These are phyloP conservation scores for Xiphorhynchus elegans DNA, from an alignment of 2,113 vertebrate species.

Conservation along the genomic window DNA sequence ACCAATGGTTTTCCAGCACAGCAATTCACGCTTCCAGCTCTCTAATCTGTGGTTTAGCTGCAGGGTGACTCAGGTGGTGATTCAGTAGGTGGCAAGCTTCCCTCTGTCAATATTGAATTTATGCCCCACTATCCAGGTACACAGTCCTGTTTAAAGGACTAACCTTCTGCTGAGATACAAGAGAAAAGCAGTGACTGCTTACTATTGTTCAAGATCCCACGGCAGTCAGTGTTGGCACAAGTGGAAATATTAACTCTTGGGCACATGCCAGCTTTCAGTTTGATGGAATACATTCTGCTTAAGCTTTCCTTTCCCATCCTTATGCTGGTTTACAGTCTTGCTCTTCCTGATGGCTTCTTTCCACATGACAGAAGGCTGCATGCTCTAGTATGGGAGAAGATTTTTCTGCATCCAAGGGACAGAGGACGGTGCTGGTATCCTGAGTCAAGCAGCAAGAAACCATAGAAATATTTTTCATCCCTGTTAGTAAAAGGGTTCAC, in stretches of 20 bases:
- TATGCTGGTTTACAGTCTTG: not conserved
- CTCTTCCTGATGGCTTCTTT: not conserved
- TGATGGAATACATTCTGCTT: not conserved
- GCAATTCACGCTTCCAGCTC: not conserved
- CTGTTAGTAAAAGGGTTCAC: not conserved
- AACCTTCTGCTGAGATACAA: not conserved
- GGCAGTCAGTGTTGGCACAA: not conserved
- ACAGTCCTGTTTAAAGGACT: not conserved
- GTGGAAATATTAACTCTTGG: not conserved
- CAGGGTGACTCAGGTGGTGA: not conserved
- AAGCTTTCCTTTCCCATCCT: not conserved
- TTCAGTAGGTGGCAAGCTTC: not conserved
- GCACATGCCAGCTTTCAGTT: not conserved
- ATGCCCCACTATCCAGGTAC: not conserved
- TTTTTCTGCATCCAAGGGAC: not conserved
- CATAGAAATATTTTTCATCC: not conserved
- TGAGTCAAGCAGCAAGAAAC: not conserved
- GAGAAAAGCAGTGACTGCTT: rapidly evolving
- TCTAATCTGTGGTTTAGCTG: slow-evolving; percentile 42
- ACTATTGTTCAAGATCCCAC: not conserved
- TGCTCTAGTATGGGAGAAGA: not conserved
- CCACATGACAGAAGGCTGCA: not conserved
- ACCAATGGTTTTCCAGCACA: not conserved
- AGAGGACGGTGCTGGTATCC: not conserved
- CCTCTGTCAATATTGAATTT: slow-evolving; percentile 50